Conservation (phyloP, 2,113 vertebrate genomes). For the Oxyruncus cristatus region DNA sequence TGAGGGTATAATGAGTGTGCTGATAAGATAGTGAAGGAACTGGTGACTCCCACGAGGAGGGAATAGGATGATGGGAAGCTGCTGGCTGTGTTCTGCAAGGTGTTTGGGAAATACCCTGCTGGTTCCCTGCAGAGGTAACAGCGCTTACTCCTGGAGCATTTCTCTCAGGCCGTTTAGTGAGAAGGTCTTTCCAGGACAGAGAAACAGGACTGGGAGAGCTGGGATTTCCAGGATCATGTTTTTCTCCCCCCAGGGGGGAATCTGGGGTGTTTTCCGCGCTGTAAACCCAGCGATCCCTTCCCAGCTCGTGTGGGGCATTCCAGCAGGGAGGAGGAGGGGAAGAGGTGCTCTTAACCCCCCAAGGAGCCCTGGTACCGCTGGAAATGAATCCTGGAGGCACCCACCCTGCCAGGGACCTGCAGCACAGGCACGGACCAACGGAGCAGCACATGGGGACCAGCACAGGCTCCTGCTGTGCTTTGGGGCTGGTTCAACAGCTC, state of each 20-base stretch:
- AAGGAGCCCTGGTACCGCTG: neutral
- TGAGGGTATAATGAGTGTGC: neutral
- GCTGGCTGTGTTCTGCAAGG: neutral
- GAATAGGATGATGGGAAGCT: neutral
- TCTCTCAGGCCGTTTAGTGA: rapidly evolving
- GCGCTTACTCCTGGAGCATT: neutral
- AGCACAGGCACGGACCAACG: neutral
- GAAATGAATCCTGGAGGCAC: neutral
- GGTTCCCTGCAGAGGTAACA: neutral
- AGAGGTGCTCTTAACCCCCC: no score
- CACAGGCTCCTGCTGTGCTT: neutral
- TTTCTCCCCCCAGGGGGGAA: neutral
- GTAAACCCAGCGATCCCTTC: neutral
- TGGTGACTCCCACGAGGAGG: neutral
- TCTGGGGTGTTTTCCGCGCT: neutral
- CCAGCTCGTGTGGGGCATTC: neutral
- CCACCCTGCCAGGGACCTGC: neutral
- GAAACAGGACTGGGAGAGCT: neutral
- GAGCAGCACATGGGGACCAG: neutral
- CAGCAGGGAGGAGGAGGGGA: neutral
- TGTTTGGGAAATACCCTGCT: neutral
- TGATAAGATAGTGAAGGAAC: slow-evolving; percentile 32
- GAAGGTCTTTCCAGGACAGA: neutral
- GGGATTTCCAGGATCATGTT: neutral
- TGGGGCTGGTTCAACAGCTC: neutral